Evolutionary conservation across 2,888 invertebrate species (phyloP), one percentile per base, ranked within the genome.

Genomic region (Acanthosepion pharaonis): DNA sequence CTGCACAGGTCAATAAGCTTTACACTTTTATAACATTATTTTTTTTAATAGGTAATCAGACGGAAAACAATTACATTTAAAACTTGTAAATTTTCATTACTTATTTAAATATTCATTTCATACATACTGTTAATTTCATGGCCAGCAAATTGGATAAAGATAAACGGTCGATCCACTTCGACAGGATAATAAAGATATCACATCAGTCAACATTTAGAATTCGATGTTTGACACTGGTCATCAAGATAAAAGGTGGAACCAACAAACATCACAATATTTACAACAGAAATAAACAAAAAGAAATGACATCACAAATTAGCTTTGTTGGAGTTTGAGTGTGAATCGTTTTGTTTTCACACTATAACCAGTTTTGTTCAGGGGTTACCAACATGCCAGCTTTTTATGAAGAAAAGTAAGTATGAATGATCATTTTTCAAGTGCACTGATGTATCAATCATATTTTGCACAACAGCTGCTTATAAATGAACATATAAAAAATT

Each of bases 121-220:
- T 78, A 78, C n/a, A 78, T 78, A 78, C 59, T 59, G 78, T 15
- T 78, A 15, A 78, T 78, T 78, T 78, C n/a, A 78, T 78, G 78
- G 78, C 78, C 78, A 78, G 78, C 78, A 78, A 78, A 78, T 78
- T 78, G 78, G 78, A 78, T 78, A 78, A 78, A 78, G n/a, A 78
- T 78, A 78, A 78, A 78, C 78, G 33, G n/a, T n/a, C n/a, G 78
- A 78, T 78, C 78, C 78, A 78, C 78, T 15, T 78, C n/a, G n/a
- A 78, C 33, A n/a, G 33, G 78, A 33, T 78, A 78, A 78, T 78
- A 78, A 33, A 78, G 78, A 78, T 78, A 78, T 78, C 78, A 78
- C 78, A 78, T 78, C n/a, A 78, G 33, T 78, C 78, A 33, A 78
- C 78, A 78, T 78, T 78, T 78, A 78, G 33, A 78, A 78, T 78